Evolutionary conservation across 2,797 vertebrate species (phyloP).

Genomic region (Acanthurus leucopareius): DNA sequence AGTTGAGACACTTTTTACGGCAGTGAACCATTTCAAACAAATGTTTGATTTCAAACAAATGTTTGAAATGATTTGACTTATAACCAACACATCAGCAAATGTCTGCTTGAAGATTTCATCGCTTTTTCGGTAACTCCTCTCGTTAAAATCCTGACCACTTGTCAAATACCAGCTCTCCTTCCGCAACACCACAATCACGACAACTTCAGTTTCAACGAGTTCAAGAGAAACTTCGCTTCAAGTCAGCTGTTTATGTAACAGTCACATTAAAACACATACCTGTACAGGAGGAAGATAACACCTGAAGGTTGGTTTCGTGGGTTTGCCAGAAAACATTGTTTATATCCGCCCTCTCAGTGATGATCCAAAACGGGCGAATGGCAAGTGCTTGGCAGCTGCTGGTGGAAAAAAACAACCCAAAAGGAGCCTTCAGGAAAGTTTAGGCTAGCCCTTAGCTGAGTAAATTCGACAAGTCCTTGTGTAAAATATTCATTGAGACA

Average conservation of each 20-base stretch:
- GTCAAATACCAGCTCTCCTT: conserved; percentile 8
- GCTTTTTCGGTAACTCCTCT: too few species aligned
- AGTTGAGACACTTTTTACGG: neutral
- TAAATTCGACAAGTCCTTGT: conserved; percentile 31
- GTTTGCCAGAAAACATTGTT: conserved; percentile 92
- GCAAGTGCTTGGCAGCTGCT: conserved; percentile 44
- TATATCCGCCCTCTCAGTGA: conserved; percentile 53
- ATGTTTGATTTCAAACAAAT: neutral
- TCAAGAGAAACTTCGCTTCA: neutral
- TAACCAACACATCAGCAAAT: too few species aligned
- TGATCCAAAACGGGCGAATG: conserved; percentile 44
- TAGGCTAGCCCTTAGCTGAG: conserved; percentile 29
- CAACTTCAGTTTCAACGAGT: neutral
- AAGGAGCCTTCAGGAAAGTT: conserved; percentile 48
- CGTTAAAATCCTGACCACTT: neutral
- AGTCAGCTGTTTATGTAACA: neutral
- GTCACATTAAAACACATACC: conserved; percentile 77
- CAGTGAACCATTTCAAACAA: neutral
- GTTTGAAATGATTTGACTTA: too few species aligned
- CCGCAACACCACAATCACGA: neutral
- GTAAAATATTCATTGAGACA: conserved; percentile 62
- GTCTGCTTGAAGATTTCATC: neutral
- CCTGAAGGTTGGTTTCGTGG: conserved; percentile 91
- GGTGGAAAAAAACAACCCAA: conserved; percentile 31
- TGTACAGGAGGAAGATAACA: conserved; percentile 93